phyloP scores from a whole-genome alignment of 2,797 vertebrate genomes.

The Acipenser transmontanus region DNA sequence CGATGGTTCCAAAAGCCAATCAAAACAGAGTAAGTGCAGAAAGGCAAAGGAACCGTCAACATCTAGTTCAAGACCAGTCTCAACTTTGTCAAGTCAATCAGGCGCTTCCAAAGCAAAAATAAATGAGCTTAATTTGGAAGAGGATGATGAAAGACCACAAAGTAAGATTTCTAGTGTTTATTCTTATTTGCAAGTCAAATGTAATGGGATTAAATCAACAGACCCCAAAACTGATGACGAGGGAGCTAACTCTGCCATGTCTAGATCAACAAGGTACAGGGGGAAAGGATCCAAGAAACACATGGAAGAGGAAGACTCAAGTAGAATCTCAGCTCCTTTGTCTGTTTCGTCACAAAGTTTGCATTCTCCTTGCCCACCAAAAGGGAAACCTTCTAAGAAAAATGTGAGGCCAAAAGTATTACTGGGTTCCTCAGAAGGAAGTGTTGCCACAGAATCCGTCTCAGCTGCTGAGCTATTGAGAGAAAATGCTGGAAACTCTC shows the following conservation, averaged over 20 bases:
- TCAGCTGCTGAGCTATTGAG: conserved; percentile 39
- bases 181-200: conserved; percentile 36
- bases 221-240: conserved; percentile 25
- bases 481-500: conserved; percentile 30
- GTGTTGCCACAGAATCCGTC: conserved; percentile 37
- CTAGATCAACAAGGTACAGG: conserved; percentile 31
- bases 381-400: conserved; percentile 36
- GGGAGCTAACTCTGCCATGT: conserved; percentile 23
- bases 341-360: conserved; percentile 32
- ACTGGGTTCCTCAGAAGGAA: conserved; percentile 40
- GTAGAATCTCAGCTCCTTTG: conserved; percentile 31
- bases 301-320: conserved; percentile 25
- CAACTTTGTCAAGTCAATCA: conserved; percentile 23
- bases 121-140: conserved; percentile 35
- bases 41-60: conserved; percentile 22
- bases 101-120: conserved; percentile 11
- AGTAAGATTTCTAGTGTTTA: conserved; percentile 34
- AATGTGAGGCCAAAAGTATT: conserved; percentile 21
- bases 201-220: conserved; percentile 18
- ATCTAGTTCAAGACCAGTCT: conserved; percentile 21
- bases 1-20: conserved; percentile 31
- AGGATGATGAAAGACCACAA: conserved; percentile 21
- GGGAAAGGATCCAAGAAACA: conserved; percentile 18
- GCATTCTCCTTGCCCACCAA: conserved; percentile 42
- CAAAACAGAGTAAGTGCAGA: conserved; percentile 28